Base-by-base conservation (phyloP, 2,888 invertebrate genomes). In the Anarsia innoxiella region DNA sequence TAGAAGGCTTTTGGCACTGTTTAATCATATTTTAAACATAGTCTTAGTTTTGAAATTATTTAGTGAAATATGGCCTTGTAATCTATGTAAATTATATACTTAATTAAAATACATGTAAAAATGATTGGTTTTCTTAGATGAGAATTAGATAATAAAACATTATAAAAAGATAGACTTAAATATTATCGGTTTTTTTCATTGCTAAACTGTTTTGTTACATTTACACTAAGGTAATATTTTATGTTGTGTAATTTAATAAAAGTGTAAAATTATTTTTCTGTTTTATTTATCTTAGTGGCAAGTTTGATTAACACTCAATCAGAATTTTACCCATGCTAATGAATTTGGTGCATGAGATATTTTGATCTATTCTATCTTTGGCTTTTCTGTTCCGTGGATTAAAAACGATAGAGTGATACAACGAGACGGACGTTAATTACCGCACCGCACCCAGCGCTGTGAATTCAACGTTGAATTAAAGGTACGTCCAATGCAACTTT, bases 1-100 rank as follows among this genome's bases (percentile, higher is more conserved):
- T n/a, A n/a, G n/a, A n/a, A n/a, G n/a, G n/a, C n/a, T n/a, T n/a
- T n/a, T n/a, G n/a, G n/a, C n/a, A n/a, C n/a, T n/a, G n/a, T n/a
- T n/a, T n/a, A n/a, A n/a, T n/a, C n/a, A n/a, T n/a, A n/a, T n/a
- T n/a, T n/a, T n/a, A n/a, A n/a, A n/a, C n/a, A n/a, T n/a, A n/a
- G n/a, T n/a, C n/a, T n/a, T n/a, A n/a, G n/a, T 34, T 34, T 34
- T 27, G 11, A 34, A 34, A 34, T 26, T 26, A 10, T 26, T 45
- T 55, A 62, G 55, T 51, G 58, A 58, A 50, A 51, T 52, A 62
- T 62, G 62, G 66, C 70, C 68, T 76, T 79, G 73, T 76, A 76
- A 72, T 75, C 64, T 78, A 75, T 80, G 76, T 80, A 82, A 78
- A 80, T 65, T 55, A 74, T 73, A n/a, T n/a, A n/a, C n/a, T n/a